Percentiles rank a stretch among this genome's conserved stretches.
phyloP scores from a whole-genome alignment of 2,888 invertebrate genomes.

The Elysia crispata region DNA sequence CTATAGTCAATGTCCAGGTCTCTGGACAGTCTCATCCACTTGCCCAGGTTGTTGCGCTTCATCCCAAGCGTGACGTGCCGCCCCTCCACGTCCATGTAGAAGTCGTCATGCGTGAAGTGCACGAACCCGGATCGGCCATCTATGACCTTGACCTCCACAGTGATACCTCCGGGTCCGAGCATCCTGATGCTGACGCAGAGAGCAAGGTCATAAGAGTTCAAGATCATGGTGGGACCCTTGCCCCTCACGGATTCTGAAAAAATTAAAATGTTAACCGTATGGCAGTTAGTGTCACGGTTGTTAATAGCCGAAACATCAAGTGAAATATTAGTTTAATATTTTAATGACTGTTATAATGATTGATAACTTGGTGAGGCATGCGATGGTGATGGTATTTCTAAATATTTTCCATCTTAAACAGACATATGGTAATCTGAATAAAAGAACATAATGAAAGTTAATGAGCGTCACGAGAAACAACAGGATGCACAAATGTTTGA shows the following conservation, averaged over 20 bases:
- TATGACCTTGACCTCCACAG: slow-evolving; percentile 85
- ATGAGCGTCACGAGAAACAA: too few relatives aligned
- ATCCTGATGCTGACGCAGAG: slow-evolving; percentile 82
- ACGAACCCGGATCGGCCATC: slow-evolving; percentile 86
- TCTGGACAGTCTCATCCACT: slow-evolving; percentile 89
- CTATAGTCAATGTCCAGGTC: slow-evolving; percentile 93
- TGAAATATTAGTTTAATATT: too few relatives aligned
- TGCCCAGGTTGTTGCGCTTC: slow-evolving; percentile 75
- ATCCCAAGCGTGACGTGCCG: slow-evolving; percentile 92
- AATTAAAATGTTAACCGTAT: too few relatives aligned
- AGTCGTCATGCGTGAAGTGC: slow-evolving; percentile 88
- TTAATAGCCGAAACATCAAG: too few relatives aligned
- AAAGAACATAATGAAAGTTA: too few relatives aligned
- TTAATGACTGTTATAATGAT: too few relatives aligned
- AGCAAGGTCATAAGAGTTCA: slow-evolving; percentile 86
- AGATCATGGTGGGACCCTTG: slow-evolving; percentile 80
- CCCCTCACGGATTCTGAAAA: slow-evolving; percentile 60
- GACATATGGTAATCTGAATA: too few relatives aligned
- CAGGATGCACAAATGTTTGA: too few relatives aligned
- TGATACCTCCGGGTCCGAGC: slow-evolving; percentile 87
- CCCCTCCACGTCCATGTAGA: slow-evolving; percentile 85
- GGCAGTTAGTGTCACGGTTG: too few relatives aligned
- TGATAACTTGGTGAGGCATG: too few relatives aligned
- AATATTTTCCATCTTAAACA: too few relatives aligned
- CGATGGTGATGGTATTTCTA: too few relatives aligned